Base-by-base conservation (phyloP, 2,113 vertebrate genomes). In the Trachemys scripta region DNA sequence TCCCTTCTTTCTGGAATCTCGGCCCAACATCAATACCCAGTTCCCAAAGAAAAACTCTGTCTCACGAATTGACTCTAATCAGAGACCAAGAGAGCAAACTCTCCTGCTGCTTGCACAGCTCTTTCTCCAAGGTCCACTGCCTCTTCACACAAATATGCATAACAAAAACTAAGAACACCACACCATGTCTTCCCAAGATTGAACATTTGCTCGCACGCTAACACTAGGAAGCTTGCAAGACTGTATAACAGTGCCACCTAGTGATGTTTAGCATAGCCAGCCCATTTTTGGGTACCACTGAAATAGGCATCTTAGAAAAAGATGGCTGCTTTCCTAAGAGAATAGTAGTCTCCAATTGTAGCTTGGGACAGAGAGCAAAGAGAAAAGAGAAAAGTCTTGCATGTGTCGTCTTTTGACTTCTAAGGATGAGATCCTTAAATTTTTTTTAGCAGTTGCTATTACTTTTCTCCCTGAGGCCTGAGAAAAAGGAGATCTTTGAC, bases 201-300 rank as follows among this genome's bases (percentile, higher is more conserved):
- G 79, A 92, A 69, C 96, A 10, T 87, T 94, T 13, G 25, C 85
- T 97, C 81, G 3, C 81, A 27, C 90, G n/a, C 0, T 7, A 50
- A 93, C 91, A 12, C 88, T 42, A 25, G 19, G 87, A 82, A 9
- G 38, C 45, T 25, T 87, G 38, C 72, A 96, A 95, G 88, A 86
- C 97, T 96, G 96, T 97, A 96, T 97, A 94, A 97, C 97, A 97
- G 96, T 97, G 97, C 96, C 97, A 97, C 82, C 97, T 97, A 95
- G 94, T 20, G 97, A 97, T 95, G 94, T 85, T 83, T 93, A 95
- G 94, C 94, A 87, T 42, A 49, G 35, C 54, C 90, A 38, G 11
- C 51, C 86, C 49, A 1, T 51, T 79, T 92, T 84, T 47, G 16
- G 20, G 90, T 51, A 27, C 84, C 54, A 42, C 0, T 3, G 38